These are phyloP conservation scores for Perccottus glenii DNA, from an alignment of 2,113 vertebrate genomes.

Conservation along the genomic window DNA sequence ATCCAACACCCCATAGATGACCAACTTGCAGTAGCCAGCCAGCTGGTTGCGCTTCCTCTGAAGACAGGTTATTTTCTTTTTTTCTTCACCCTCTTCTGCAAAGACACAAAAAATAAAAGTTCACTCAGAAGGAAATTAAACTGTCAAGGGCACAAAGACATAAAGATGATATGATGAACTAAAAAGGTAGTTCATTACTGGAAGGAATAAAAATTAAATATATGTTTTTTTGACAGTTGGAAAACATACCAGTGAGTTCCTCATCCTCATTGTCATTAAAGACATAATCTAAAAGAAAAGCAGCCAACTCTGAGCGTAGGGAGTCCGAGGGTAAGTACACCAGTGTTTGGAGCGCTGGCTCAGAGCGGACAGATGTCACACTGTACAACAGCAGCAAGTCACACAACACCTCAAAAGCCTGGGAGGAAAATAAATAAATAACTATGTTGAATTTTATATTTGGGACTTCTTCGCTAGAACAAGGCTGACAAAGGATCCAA, in stretches of 20 bases:
- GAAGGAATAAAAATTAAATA: background rate
- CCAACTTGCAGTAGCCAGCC: slow-evolving; percentile 87
- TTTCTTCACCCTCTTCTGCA: slow-evolving; percentile 37
- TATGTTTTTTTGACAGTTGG: background rate
- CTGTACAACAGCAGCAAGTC: slow-evolving; percentile 87
- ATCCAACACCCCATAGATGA: slow-evolving; percentile 84
- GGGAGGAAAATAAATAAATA: slow-evolving; percentile 1
- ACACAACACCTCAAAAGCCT: slow-evolving; percentile 88
- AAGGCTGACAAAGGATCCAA: background rate
- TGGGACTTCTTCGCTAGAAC: background rate
- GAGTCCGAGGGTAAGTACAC: slow-evolving; percentile 73
- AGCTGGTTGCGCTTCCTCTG: slow-evolving; percentile 85
- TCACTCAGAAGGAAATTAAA: no score
- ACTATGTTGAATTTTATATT: background rate
- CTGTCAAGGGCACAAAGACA: no score
- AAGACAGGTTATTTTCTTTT: slow-evolving; percentile 73
- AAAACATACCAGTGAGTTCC: slow-evolving; percentile 35
- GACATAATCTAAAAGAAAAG: slow-evolving; percentile 87
- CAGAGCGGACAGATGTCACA: slow-evolving; percentile 41
- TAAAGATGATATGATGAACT: no score
- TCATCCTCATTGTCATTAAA: slow-evolving; percentile 77
- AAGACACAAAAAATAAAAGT: background rate
- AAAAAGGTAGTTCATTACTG: background rate
- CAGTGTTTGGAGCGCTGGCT: slow-evolving; percentile 65
- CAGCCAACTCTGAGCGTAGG: slow-evolving; percentile 84